Base-by-base conservation (phyloP, 2,113 vertebrate genomes). In the Amphiprion percula region DNA sequence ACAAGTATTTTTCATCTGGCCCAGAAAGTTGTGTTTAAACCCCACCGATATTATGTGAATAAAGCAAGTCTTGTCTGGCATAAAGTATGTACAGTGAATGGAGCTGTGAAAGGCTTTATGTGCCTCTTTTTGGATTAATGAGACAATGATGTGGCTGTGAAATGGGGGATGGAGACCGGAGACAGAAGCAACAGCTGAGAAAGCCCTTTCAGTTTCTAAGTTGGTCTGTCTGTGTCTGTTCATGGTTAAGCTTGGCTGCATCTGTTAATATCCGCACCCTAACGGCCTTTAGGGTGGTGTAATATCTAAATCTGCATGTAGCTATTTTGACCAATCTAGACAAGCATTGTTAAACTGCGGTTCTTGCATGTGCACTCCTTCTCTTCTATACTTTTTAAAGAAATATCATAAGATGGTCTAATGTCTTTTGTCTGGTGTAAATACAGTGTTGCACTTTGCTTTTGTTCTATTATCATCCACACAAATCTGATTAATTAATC, bases 151-250 rank as follows among this genome's bases (percentile, higher is more conserved):
- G 67, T 28, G 64, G 24, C 71, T 59, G 71, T 64, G 26, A 53
- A 30, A 37, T 10, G 33, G 33, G 33, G 33, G 33, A 15, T 62
- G 54, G 19, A 73, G 67, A 44, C 41, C 44, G 62, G 67, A 81
- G 75, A 85, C 70, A 82, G 74, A 80, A 60, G 73, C 64, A 88
- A 86, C 90, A 92, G 90, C 91, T 91, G 89, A 91, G 68, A 85
- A 87, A 86, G 55, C 30, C 86, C 80, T 89, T 85, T 88, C 80
- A 67, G 80, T 89, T 87, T 90, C 80, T 74, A 59, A 85, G 53
- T 74, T 53, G 47, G 82, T 80, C 75, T 63, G 80, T 87, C 77
- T 85, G 72, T 79, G 75, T 80, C 69, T 88, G 75, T 83, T 71
- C 56, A 10, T 44, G 15, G 72, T 64, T 86, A 74, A 71, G 73